phyloP scores from a whole-genome alignment of 2,888 invertebrate species.

The Oscheius sp. region DNA sequence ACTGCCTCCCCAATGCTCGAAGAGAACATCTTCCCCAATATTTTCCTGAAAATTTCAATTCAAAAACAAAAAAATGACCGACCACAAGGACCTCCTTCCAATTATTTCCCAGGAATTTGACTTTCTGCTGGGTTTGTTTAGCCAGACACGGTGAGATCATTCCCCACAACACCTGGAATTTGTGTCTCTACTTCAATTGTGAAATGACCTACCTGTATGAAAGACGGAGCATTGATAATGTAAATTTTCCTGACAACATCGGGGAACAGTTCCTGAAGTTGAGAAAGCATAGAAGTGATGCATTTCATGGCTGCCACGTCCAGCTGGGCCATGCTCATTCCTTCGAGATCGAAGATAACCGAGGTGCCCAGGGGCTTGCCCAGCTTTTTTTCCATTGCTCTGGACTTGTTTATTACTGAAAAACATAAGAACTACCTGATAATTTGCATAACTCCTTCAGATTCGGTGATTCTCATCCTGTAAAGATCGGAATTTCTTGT shows the following conservation, averaged over 20 bases:
- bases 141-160: slow-evolving; percentile 65
- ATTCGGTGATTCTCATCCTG: slow-evolving; percentile 66
- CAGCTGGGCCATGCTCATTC: slow-evolving; percentile 59
- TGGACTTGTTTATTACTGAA: slow-evolving; percentile 9
- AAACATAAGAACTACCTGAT: slow-evolving; percentile 47
- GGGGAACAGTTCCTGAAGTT: slow-evolving; percentile 69
- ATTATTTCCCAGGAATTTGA: slow-evolving; percentile 64
- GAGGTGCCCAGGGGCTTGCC: slow-evolving; percentile 64
- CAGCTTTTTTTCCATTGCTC: slow-evolving; percentile 55
- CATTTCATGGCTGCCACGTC: slow-evolving; percentile 61
- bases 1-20: slow-evolving; percentile 68
- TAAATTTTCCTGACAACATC: slow-evolving; percentile 68
- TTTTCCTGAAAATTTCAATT: slow-evolving; percentile 47
- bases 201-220: slow-evolving; percentile 54
- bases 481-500: slow-evolving; percentile 63
- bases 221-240: slow-evolving; percentile 64
- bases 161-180: slow-evolving; percentile 60
- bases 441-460: slow-evolving; percentile 69
- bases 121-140: slow-evolving; percentile 68
- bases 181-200: too few species aligned
- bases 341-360: slow-evolving; percentile 69
- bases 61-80: neutral
- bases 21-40: slow-evolving; percentile 65
- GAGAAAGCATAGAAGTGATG: slow-evolving; percentile 62
- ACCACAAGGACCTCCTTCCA: slow-evolving; percentile 67